Percentiles rank a stretch among this genome's conserved stretches.
phyloP scores from a whole-genome alignment of 2,888 invertebrate genomes.

The Ophioninae sp. region DNA sequence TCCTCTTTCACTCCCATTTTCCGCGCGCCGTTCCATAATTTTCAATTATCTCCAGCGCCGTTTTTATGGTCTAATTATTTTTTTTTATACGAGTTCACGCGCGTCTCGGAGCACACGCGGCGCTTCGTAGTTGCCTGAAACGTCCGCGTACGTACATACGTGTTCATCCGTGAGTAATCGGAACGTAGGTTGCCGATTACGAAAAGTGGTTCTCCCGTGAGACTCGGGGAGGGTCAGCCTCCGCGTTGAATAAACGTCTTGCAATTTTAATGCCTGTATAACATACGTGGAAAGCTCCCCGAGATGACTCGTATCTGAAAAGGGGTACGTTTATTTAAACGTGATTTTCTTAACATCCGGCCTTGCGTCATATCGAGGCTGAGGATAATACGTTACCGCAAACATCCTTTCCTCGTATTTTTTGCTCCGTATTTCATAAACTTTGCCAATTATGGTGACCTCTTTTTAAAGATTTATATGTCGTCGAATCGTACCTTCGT shows the following conservation, averaged over 20 bases:
- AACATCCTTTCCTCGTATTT: no score
- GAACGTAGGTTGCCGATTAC: constrained; percentile 66
- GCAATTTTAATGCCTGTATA: constrained; percentile 58
- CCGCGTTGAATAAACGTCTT: constrained; percentile 60
- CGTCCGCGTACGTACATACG: constrained; percentile 3
- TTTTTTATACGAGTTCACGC: constrained; percentile 62
- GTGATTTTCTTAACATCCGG: not conserved
- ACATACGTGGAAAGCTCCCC: not conserved
- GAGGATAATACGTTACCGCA: no score
- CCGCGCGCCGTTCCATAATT: constrained; percentile 68
- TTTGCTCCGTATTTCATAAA: no score
- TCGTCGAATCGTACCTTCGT: no score
- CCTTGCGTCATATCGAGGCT: not conserved
- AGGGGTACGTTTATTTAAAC: constrained; percentile 50
- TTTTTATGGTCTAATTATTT: constrained; percentile 70
- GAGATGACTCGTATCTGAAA: constrained; percentile 22
- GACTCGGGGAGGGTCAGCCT: constrained; percentile 31
- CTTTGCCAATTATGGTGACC: no score
- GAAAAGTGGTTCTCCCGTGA: constrained; percentile 62
- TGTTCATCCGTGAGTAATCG: constrained; percentile 64
- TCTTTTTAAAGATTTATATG: no score
- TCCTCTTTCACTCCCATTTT: constrained; percentile 66
- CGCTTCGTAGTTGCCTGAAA: constrained; percentile 16
- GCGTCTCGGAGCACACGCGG: constrained; percentile 44
- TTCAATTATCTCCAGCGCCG: constrained; percentile 68